A percentile compares a stretch with the other conserved stretches of the same genome.
These are phyloP conservation scores for Limnephilus auricula DNA, from an alignment of 2,888 invertebrate species.

Conservation along the genomic window DNA sequence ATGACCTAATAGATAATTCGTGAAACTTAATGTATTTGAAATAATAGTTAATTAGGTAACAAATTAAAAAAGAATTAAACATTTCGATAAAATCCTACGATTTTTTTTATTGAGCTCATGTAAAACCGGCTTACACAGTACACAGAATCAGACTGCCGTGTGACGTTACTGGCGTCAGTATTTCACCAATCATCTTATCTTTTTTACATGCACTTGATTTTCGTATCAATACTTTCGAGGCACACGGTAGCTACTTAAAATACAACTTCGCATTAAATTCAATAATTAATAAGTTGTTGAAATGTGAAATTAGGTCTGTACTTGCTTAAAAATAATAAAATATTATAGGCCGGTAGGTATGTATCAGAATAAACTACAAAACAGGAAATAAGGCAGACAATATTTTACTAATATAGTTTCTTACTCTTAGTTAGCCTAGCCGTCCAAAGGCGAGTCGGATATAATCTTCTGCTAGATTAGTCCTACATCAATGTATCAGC, in stretches of 20 bases:
- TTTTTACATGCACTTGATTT: background rate
- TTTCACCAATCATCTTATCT: slow-evolving; percentile 12
- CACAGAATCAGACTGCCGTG: background rate
- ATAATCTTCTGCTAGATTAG: background rate
- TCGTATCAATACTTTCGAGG: slow-evolving; percentile 7
- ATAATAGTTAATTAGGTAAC: no score
- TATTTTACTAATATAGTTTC: background rate
- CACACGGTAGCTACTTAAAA: background rate
- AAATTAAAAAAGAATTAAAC: background rate
- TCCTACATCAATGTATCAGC: no score
- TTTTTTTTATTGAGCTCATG: background rate
- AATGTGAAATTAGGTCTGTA: background rate
- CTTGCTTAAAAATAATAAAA: background rate
- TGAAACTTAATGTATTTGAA: no score
- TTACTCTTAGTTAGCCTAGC: background rate
- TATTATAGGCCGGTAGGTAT: background rate
- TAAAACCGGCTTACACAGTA: background rate
- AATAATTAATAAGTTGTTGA: background rate
- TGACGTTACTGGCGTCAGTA: slow-evolving; percentile 42
- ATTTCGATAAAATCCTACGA: background rate
- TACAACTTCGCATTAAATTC: background rate
- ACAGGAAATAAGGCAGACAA: background rate
- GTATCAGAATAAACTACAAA: background rate
- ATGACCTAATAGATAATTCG: no score
- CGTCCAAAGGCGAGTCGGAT: background rate